Base-by-base conservation (phyloP, 2,797 vertebrate genomes). In the Columba guinea region DNA sequence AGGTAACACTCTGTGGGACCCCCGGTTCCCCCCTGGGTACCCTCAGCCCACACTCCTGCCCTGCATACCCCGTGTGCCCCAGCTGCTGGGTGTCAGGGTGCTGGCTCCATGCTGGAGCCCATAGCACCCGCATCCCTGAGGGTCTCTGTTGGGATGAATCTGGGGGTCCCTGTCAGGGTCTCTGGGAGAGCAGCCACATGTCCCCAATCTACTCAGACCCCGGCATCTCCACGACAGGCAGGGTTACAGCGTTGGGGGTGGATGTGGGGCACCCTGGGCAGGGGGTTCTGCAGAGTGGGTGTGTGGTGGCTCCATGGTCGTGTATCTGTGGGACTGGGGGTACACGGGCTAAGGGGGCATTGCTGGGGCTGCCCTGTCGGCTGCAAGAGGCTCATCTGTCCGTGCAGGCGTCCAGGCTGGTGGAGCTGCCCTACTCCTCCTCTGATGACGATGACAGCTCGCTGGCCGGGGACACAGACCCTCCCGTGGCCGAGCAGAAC, bases 1-100 rank as follows among this genome's bases (percentile, higher is more conserved):
- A 99, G 98, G 99, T 99, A 92, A 96, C 1, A 5, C n/a, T 1
- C 49, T 13, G 11, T 26, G 11, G 49, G 64, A 44, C 16, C 26
- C 53, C 37, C 10, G 3, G 9, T 9, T 11, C 5, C 27, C 30
- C 20, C 39, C 12, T 1, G 13, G 49, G 5, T 37, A 49, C 27
- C 56, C 49, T 16, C 58, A 44, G 19, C 15, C 60, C 5, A 0
- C 4, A 1, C 21, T 16, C 21, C 27, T 11, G 6, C 14, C 18
- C 35, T 17, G 0, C 8, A 1, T 12, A 11, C 30, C 28, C 53
- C 7, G 26, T 11, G 49, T 5, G 3, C 13, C 48, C 13, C 1
- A 0, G 1, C 1, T 2, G 16, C 27, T 13, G 41, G 39, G 46
- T 48, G 46, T 22, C 46, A 0, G 19, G 28, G 51, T 41, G 37